Base-by-base conservation (phyloP, 1,140 invertebrate genomes). In the Scylla paramamosain region DNA sequence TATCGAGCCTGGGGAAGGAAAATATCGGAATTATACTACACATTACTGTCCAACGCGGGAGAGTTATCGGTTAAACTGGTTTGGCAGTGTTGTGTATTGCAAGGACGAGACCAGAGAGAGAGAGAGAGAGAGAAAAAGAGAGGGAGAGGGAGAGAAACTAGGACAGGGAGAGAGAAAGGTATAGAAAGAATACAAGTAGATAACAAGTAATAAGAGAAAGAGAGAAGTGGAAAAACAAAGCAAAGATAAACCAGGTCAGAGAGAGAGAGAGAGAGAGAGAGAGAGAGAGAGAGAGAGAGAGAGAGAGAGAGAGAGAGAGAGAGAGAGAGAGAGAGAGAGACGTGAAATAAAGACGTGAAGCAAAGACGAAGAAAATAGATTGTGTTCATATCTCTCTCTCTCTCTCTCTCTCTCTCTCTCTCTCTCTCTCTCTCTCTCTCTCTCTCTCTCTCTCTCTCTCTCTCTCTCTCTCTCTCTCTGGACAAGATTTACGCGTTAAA, bases 201-300 rank as follows among this genome's bases (percentile, higher is more conserved):
- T 25, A 7, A 82, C 20, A 82, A 82, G 77, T 25, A 28, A 82
- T 20, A 82, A 28, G 28, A 28, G 28, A 7, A 82, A 28, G 28
- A 28, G 28, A 28, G 28, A 28, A 82, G 77, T 20, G 0, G 77
- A 82, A 28, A 82, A 28, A 77, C 12, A 77, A n/a, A 77, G 67
- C 20, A 28, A 82, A 28, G 28, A 28, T 25, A 28, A 82, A 28
- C 20, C 20, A 82, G 77, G 77, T 25, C 20, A 77, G 77, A 82
- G 77, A 82, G 77, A 82, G 77, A 82, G 77, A 82, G 77, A 82
- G 77, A 82, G 77, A 82, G 77, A 82, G 77, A 82, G 77, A 82
- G 77, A 82, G 77, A 82, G 77, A 82, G 77, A 82, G 77, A 82
- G 77, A 82, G 77, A 82, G 77, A 82, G 77, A 82, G 77, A 82